phyloP scores from a whole-genome alignment of 2,797 vertebrate genomes.

The Hydrocynus forskahlii region DNA sequence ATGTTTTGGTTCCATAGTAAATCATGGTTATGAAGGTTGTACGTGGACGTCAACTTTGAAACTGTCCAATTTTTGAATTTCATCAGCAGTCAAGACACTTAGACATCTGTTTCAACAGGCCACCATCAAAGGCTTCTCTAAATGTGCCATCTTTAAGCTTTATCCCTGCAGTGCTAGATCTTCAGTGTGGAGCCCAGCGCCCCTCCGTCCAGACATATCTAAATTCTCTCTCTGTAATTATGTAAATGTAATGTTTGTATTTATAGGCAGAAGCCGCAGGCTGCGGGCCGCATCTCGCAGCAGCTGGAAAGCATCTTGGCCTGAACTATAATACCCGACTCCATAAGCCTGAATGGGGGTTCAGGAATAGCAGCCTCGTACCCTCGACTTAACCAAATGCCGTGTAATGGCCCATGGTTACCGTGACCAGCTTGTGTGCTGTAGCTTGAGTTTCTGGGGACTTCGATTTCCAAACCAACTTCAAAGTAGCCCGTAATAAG shows the following conservation, averaged over 20 bases:
- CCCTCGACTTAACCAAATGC: slow-evolving; percentile 57
- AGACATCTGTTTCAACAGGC: slow-evolving; percentile 28
- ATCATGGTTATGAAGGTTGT: neutral
- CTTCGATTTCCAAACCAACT: slow-evolving; percentile 35
- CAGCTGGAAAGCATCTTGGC: slow-evolving; percentile 90
- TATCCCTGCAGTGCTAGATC: slow-evolving; percentile 75
- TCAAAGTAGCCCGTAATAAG: slow-evolving; percentile 57
- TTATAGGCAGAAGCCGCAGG: slow-evolving; percentile 91
- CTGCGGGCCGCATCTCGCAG: slow-evolving; percentile 81
- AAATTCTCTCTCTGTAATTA: slow-evolving; percentile 88
- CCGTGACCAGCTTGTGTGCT: slow-evolving; percentile 51
- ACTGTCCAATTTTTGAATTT: slow-evolving; percentile 1
- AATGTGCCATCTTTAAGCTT: slow-evolving; percentile 75
- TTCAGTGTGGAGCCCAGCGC: slow-evolving; percentile 76
- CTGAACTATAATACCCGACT: slow-evolving; percentile 78
- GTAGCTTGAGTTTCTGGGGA: slow-evolving; percentile 44
- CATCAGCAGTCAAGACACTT: slow-evolving; percentile 4
- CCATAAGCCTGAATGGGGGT: slow-evolving; percentile 66
- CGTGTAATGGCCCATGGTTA: slow-evolving; percentile 60
- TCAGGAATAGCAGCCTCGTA: slow-evolving; percentile 63
- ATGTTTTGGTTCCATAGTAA: slow-evolving; percentile 20
- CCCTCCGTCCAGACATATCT: slow-evolving; percentile 84
- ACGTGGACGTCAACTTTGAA: neutral
- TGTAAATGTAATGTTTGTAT: slow-evolving; percentile 93
- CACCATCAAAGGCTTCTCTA: slow-evolving; percentile 65